Percentiles rank a stretch among this genome's conserved stretches.
Conservation (phyloP, 2,113 vertebrate genomes). For the Perognathus longimembris region DNA sequence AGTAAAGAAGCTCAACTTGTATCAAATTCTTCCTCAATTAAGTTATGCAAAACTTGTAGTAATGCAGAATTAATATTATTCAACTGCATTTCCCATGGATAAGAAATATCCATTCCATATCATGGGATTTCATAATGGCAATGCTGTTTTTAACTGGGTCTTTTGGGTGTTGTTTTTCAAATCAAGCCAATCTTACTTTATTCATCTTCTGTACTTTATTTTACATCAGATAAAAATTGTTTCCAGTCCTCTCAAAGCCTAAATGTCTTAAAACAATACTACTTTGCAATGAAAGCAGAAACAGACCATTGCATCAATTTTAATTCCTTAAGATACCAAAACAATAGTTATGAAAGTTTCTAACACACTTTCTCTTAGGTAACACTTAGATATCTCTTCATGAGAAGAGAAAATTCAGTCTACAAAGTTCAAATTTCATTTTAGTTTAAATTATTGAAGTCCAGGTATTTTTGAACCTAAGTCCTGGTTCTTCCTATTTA, state of each 20-base stretch:
- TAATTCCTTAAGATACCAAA: conserved; percentile 1
- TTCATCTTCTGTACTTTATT: not conserved
- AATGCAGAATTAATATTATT: not conserved
- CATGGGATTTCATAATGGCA: not conserved
- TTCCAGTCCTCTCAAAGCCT: not conserved
- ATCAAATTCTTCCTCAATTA: not conserved
- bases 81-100: not conserved
- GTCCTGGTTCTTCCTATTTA: conserved; percentile 15
- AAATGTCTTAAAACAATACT: not conserved
- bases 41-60: not conserved
- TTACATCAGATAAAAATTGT: not conserved
- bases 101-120: conserved; percentile 18
- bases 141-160: not conserved
- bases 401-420: conserved; percentile 4
- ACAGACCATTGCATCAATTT: conserved; percentile 10
- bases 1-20: not conserved
- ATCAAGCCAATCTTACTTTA: not conserved
- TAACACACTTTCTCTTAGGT: not conserved
- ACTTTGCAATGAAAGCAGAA: not conserved
- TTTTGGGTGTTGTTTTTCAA: not conserved
- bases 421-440: conserved; percentile 26
- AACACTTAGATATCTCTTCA: not conserved
- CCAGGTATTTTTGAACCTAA: conserved; percentile 26
- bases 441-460: conserved; percentile 34
- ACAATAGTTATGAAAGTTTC: not conserved